Evolutionary conservation across 2,888 invertebrate species (phyloP).

Genomic region (Lithodes maja): DNA sequence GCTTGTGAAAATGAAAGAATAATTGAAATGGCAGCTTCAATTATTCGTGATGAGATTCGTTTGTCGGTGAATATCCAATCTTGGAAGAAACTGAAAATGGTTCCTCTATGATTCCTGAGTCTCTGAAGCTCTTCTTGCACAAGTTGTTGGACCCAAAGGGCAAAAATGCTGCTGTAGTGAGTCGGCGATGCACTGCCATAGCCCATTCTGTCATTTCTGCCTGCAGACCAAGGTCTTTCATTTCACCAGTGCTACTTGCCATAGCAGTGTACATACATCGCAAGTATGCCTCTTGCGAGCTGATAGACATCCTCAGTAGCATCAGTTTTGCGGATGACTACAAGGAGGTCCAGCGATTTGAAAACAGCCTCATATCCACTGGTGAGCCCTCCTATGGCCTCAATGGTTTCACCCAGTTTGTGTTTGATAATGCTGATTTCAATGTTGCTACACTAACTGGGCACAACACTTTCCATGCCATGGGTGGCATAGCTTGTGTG

Average conservation of each 20-base stretch:
- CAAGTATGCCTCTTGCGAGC: constrained; percentile 31
- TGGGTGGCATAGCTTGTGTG: constrained; percentile 47
- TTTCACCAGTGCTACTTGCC: constrained; percentile 5
- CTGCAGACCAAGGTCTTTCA: constrained; percentile 31
- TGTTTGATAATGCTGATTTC: constrained; percentile 71
- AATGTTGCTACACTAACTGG: constrained; percentile 71
- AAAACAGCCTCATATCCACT: constrained; percentile 10
- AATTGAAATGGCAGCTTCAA: constrained; percentile 37
- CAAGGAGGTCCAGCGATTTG: constrained; percentile 39
- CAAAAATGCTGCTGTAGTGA: constrained; percentile 1
- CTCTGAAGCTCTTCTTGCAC: constrained; percentile 21
- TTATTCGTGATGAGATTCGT: constrained; percentile 28
- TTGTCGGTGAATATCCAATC: constrained; percentile 22
- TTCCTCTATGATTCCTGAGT: constrained; percentile 15
- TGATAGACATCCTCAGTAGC: constrained; percentile 36
- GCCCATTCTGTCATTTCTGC: constrained; percentile 33
- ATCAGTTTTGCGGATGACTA: constrained; percentile 40
- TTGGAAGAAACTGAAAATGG: constrained; percentile 33
- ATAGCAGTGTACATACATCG: constrained; percentile 28
- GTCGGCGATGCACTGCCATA: constrained; percentile 13
- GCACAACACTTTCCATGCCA: constrained; percentile 17
- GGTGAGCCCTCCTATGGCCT: constrained; percentile 30
- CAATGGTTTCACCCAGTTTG: constrained; percentile 23
- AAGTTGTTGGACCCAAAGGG: constrained; percentile 27
- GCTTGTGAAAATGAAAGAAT: constrained; percentile 7